Conservation (phyloP, 2,797 vertebrate genomes). For the Mastacembelus armatus region DNA sequence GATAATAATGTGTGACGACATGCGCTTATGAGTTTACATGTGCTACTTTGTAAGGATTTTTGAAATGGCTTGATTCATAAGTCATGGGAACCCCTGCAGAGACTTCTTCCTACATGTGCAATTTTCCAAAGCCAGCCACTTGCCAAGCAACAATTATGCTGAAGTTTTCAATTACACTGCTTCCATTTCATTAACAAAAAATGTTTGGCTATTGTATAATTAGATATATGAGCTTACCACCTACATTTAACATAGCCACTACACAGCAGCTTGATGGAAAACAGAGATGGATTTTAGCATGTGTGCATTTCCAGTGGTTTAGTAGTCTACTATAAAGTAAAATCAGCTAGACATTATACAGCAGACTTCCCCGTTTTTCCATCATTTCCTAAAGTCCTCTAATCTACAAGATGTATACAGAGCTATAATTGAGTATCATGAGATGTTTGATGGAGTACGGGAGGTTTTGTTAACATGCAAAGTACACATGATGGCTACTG, state of each 20-base stretch:
- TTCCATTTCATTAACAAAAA: conserved; percentile 88
- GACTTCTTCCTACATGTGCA: conserved; percentile 79
- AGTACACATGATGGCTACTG: conserved; percentile 55
- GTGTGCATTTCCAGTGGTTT: conserved; percentile 75
- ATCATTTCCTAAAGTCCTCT: conserved; percentile 67
- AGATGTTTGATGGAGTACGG: conserved; percentile 71
- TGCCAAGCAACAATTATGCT: conserved; percentile 85
- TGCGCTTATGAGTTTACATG: conserved; percentile 17
- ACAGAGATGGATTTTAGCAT: conserved; percentile 74
- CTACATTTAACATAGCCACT: conserved; percentile 84
- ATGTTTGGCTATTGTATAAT: conserved; percentile 88
- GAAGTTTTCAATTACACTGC: conserved; percentile 87
- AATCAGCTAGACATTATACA: conserved; percentile 70
- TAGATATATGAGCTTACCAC: conserved; percentile 88
- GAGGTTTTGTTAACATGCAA: conserved; percentile 72
- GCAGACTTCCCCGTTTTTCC: conserved; percentile 62
- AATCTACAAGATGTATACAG: conserved; percentile 69
- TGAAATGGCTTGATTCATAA: conserved; percentile 77
- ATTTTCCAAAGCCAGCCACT: conserved; percentile 80
- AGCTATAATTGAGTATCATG: conserved; percentile 76
- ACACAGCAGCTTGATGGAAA: conserved; percentile 81
- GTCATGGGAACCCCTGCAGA: conserved; percentile 75
- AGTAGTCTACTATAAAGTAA: conserved; percentile 73
- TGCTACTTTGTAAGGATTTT: conserved; percentile 54
- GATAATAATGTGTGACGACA: conserved; percentile 41